Conservation (phyloP, 1,140 invertebrate genomes). For the Ptiloglossa arizonensis region DNA sequence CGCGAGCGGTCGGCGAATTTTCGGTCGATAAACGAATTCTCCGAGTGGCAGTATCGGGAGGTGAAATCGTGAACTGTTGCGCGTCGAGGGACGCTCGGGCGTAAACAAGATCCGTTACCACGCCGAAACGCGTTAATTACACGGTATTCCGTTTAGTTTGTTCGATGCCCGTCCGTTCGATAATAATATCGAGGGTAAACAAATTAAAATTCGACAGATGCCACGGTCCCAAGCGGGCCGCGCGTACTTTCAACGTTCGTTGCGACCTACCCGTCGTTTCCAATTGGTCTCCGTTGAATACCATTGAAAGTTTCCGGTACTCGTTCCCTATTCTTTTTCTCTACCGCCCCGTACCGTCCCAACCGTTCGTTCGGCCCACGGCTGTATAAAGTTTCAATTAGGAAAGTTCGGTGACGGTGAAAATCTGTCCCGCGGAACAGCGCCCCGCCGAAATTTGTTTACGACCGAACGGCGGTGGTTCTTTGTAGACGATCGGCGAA, state of each 20-base stretch:
- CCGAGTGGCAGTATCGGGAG: neutral
- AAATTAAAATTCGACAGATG: constrained; percentile 14
- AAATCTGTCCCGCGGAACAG: constrained; percentile 22
- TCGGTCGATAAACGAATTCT: neutral
- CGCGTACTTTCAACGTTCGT: neutral
- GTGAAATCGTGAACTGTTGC: constrained; percentile 22
- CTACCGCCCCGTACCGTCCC: neutral
- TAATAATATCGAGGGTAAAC: constrained; percentile 11
- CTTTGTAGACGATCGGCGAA: constrained; percentile 49
- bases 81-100: neutral
- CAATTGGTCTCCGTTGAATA: neutral
- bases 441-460: constrained; percentile 35
- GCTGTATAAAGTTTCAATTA: constrained; percentile 31
- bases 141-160: constrained; percentile 16
- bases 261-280: neutral
- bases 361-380: neutral
- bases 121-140: neutral
- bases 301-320: neutral
- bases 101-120: constrained; percentile 4
- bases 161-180: neutral
- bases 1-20: too few relatives aligned
- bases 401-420: constrained; percentile 25
- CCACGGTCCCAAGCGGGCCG: neutral
- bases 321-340: neutral
- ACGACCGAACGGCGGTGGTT: constrained; percentile 23